These are phyloP conservation scores for Bujurquina vittata DNA, from an alignment of 2,113 vertebrate genomes.

Conservation along the genomic window DNA sequence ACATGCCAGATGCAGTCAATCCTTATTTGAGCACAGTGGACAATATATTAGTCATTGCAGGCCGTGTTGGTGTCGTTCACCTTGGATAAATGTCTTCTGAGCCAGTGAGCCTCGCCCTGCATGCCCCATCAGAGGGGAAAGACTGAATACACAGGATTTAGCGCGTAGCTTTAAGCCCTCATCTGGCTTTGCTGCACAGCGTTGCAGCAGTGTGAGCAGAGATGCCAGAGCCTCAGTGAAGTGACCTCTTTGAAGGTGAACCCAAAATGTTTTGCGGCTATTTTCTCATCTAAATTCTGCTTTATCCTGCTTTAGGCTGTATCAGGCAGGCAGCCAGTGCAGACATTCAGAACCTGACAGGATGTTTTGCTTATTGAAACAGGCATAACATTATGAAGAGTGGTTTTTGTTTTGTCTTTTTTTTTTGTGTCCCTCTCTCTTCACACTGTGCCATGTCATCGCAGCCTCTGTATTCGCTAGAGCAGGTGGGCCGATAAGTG, in stretches of 20 bases:
- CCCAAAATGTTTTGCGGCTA: constrained; percentile 36
- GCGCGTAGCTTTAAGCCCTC: constrained; percentile 56
- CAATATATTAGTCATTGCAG: constrained; percentile 27
- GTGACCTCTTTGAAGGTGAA: constrained; percentile 70
- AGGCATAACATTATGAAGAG: neutral
- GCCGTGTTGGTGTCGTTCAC: constrained; percentile 50
- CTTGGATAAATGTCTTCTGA: constrained; percentile 61
- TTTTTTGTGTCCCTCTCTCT: too few species aligned
- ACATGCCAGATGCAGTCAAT: constrained; percentile 30
- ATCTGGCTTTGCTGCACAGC: constrained; percentile 61
- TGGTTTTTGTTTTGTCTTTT: neutral
- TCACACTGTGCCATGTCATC: constrained; percentile 31
- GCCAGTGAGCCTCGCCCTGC: constrained; percentile 55
- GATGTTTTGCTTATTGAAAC: neutral
- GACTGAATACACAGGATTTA: constrained; percentile 72
- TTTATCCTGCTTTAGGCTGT: constrained; percentile 16
- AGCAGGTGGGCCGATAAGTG: constrained; percentile 45
- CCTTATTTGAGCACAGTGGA: constrained; percentile 36
- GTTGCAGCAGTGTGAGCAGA: constrained; percentile 42
- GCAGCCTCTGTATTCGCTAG: constrained; percentile 15
- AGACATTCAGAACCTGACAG: neutral
- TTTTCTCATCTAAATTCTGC: constrained; percentile 36
- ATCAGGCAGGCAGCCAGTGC: constrained; percentile 5
- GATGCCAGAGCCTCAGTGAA: constrained; percentile 48
- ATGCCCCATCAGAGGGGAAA: constrained; percentile 66